Evolutionary conservation across 2,888 invertebrate genomes (phyloP).

Genomic region (Schizaphis graminum): DNA sequence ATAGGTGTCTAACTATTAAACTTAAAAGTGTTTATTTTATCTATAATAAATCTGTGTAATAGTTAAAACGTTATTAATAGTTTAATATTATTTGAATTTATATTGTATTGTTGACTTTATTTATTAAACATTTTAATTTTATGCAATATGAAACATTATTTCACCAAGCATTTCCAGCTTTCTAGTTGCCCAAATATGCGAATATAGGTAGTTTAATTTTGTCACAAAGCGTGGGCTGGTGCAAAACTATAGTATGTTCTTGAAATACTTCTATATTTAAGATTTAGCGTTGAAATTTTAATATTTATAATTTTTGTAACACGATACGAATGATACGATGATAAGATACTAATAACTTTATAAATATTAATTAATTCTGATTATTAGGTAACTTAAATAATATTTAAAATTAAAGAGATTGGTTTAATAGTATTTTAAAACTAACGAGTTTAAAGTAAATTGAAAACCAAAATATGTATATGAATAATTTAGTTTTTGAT

Average conservation of each 20-base stretch:
- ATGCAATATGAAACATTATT: background rate
- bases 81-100: background rate
- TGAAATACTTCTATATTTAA: constrained; percentile 56
- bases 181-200: background rate
- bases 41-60: background rate
- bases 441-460: background rate
- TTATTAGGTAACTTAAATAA: background rate
- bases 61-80: background rate
- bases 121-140: background rate
- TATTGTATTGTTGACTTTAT: background rate
- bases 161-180: background rate
- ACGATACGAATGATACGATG: constrained; percentile 33
- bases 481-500: background rate
- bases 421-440: background rate
- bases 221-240: constrained; percentile 53
- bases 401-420: background rate
- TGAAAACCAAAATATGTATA: background rate
- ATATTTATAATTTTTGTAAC: constrained; percentile 4
- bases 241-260: constrained; percentile 36
- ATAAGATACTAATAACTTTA: constrained; percentile 20
- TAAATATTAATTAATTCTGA: background rate
- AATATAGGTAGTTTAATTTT: constrained; percentile 56
- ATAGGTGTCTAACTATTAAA: background rate
- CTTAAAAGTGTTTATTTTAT: background rate
- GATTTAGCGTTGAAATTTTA: constrained; percentile 50